Conservation (phyloP, 2,888 invertebrate genomes). For the Phalera bucephala region DNA sequence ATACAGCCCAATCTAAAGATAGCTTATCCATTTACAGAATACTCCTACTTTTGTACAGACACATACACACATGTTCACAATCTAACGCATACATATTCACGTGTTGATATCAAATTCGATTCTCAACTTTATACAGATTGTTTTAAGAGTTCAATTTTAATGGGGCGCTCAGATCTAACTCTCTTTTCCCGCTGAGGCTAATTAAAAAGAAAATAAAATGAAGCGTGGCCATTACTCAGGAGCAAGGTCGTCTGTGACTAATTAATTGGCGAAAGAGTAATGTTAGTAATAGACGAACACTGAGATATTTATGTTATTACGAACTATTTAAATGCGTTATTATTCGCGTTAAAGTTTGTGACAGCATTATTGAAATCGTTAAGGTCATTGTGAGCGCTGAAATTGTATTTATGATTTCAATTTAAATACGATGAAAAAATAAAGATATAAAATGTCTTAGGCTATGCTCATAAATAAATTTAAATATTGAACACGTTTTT, state of each 20-base stretch:
- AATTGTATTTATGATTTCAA: neutral
- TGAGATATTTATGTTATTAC: slow-evolving; percentile 36
- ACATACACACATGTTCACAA: slow-evolving; percentile 25
- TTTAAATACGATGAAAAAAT: neutral
- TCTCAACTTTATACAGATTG: slow-evolving; percentile 29
- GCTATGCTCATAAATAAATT: too few species aligned
- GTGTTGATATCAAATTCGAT: slow-evolving; percentile 12
- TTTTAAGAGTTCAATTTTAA: slow-evolving; percentile 13
- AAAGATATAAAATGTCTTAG: too few species aligned
- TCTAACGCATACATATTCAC: slow-evolving; percentile 25
- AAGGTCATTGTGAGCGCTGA: slow-evolving; percentile 1
- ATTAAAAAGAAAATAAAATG: slow-evolving; percentile 63
- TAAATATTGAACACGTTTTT: too few species aligned
- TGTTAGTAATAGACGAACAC: slow-evolving; percentile 37
- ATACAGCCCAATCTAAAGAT: slow-evolving; percentile 39
- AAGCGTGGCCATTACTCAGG: slow-evolving; percentile 52
- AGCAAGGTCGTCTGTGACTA: slow-evolving; percentile 53
- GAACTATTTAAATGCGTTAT: slow-evolving; percentile 9
- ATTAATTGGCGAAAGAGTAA: slow-evolving; percentile 58
- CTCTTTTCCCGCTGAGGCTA: slow-evolving; percentile 42
- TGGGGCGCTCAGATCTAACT: slow-evolving; percentile 15
- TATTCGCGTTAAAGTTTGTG: neutral
- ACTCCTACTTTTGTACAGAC: slow-evolving; percentile 30
- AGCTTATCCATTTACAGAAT: slow-evolving; percentile 42
- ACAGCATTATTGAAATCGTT: slow-evolving; percentile 1